These are phyloP conservation scores for Anthonomus grandis DNA, from an alignment of 1,140 invertebrate genomes.

Conservation along the genomic window DNA sequence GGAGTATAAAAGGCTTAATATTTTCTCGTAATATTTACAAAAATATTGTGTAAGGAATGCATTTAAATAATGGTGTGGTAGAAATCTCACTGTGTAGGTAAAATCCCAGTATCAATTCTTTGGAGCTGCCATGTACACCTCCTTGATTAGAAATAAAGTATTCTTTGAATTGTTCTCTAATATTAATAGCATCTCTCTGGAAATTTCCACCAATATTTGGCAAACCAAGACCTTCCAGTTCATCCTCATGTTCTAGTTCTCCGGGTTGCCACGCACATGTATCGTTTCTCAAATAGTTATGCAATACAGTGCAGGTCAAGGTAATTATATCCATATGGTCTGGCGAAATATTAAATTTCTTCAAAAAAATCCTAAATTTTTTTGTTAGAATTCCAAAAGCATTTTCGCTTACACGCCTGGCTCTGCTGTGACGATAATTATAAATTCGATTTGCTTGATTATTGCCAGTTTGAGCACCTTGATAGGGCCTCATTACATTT, in stretches of 20 bases:
- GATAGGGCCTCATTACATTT: constrained; percentile 17
- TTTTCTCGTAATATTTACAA: too few relatives aligned
- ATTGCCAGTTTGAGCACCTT: background rate
- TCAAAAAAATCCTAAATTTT: constrained; percentile 40
- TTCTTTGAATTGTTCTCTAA: constrained; percentile 12
- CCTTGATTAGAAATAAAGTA: constrained; percentile 9
- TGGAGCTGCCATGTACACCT: constrained; percentile 5
- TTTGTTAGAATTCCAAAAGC: constrained; percentile 47
- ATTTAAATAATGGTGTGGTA: background rate
- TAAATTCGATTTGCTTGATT: constrained; percentile 45
- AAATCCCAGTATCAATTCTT: background rate
- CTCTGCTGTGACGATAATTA: too few relatives aligned
- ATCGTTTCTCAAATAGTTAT: constrained; percentile 14
- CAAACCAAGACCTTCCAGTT: too few relatives aligned
- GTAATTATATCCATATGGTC: background rate
- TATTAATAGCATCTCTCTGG: background rate
- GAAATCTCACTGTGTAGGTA: background rate
- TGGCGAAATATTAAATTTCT: constrained; percentile 4
- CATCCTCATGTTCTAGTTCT: background rate
- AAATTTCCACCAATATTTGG: constrained; percentile 6
- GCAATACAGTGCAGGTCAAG: constrained; percentile 14
- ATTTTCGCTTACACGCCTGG: constrained; percentile 47
- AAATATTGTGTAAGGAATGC: too few relatives aligned
- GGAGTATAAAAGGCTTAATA: too few relatives aligned
- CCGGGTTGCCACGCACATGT: background rate